These are phyloP conservation scores for Glandiceps talaboti DNA, from an alignment of 53 echinoderm and acorn worm genomes.

Conservation along the genomic window DNA sequence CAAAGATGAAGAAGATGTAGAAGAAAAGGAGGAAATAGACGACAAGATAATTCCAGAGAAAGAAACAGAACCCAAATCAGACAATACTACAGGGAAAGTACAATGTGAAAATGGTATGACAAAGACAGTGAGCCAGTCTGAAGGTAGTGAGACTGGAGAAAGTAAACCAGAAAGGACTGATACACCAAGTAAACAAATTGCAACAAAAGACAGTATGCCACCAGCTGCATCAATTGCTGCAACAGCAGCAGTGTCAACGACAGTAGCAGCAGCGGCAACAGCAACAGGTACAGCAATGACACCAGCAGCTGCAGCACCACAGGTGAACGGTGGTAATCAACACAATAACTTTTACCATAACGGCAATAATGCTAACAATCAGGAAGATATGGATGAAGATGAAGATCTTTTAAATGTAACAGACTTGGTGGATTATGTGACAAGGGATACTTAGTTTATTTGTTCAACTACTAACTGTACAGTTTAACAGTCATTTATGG, in stretches of 20 bases:
- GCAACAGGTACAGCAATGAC: no score
- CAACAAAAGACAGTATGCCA: no score
- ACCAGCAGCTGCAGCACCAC: no score
- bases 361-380: neutral
- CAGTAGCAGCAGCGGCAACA: neutral
- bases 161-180: no score
- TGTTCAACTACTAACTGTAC: no score
- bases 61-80: constrained; percentile 4
- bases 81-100: constrained; percentile 12
- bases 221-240: neutral
- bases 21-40: constrained; percentile 20
- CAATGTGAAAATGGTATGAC: constrained; percentile 7
- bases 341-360: neutral
- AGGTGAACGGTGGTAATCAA: constrained; percentile 7
- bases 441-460: constrained; percentile 52
- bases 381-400: constrained; percentile 44
- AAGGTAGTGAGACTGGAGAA: no score
- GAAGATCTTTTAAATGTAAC: constrained; percentile 76
- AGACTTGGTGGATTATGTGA: constrained; percentile 81
- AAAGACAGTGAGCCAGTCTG: no score
- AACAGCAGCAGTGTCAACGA: neutral
- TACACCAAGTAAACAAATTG: no score
- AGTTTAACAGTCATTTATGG: neutral
- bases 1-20: neutral
- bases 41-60: no score